These are phyloP conservation scores for Drosophila parvula DNA, from an alignment of 1,140 invertebrate species.

Conservation along the genomic window DNA sequence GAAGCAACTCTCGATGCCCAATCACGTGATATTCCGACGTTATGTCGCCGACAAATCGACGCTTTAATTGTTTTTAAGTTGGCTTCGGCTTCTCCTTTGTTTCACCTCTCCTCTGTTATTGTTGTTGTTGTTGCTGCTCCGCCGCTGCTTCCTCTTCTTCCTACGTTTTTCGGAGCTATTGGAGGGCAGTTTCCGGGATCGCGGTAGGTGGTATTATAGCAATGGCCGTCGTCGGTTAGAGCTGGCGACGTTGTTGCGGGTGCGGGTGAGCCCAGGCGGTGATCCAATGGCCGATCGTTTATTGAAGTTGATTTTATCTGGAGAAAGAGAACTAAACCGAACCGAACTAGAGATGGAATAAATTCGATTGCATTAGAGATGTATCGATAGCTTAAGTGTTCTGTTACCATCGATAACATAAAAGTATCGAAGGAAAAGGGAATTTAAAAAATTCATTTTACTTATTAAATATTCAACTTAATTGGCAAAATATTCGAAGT, in stretches of 20 bases:
- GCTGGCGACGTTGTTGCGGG: conserved; percentile 18
- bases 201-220: not conserved
- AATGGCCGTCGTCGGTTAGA: conserved; percentile 10
- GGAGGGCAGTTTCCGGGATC: not conserved
- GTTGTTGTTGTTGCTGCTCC: conserved; percentile 20
- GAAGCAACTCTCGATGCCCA: conserved; percentile 1
- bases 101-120: conserved; percentile 60
- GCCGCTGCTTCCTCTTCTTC: conserved; percentile 43
- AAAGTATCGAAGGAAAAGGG: not conserved
- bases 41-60: conserved; percentile 36
- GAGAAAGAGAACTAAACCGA: conserved; percentile 49
- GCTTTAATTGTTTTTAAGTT: conserved; percentile 62
- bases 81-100: conserved; percentile 66
- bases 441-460: not conserved
- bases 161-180: conserved; percentile 12
- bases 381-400: not conserved
- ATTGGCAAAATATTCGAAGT: conserved; percentile 23
- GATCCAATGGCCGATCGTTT: conserved; percentile 42
- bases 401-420: not conserved
- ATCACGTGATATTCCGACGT: conserved; percentile 42
- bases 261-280: conserved; percentile 24
- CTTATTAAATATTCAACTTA: not conserved
- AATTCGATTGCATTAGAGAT: not conserved
- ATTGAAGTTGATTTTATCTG: conserved; percentile 41
- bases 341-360: conserved; percentile 33